Percentiles rank a stretch among this genome's conserved stretches.
Conservation (phyloP, 2,113 vertebrate genomes). For the Cyrtonyx montezumae region DNA sequence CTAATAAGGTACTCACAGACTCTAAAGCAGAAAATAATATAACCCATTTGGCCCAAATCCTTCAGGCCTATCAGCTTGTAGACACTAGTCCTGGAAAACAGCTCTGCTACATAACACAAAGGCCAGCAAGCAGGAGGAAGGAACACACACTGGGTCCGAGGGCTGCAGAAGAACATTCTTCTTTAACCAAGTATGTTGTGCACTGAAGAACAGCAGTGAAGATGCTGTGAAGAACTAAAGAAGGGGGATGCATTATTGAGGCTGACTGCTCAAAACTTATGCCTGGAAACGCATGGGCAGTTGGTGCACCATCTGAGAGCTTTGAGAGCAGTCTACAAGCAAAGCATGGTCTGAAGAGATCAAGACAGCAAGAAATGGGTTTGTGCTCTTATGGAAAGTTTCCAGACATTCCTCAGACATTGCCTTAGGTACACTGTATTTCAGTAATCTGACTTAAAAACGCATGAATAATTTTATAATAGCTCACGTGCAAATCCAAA, state of each 20-base stretch:
- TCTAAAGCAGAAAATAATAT: neutral
- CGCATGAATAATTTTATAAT: neutral
- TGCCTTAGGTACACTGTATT: neutral
- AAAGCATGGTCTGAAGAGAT: neutral
- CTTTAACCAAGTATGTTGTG: neutral
- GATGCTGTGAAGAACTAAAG: neutral
- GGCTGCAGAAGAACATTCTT: neutral
- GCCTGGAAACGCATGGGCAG: neutral
- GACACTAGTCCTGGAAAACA: neutral
- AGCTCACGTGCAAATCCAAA: neutral
- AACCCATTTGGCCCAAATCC: neutral
- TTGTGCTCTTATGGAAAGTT: neutral
- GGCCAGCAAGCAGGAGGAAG: neutral
- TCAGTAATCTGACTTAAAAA: neutral
- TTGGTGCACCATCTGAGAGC: neutral
- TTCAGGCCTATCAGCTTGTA: neutral
- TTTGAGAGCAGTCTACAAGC: neutral
- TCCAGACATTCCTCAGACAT: neutral
- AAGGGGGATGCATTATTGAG: neutral
- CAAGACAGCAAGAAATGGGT: neutral
- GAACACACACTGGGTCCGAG: neutral
- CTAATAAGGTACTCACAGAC: neutral
- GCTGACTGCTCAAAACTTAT: neutral
- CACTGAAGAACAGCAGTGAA: neutral
- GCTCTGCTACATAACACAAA: neutral